phyloP scores from a whole-genome alignment of 2,888 invertebrate species.

The Helobdella robusta region DNA sequence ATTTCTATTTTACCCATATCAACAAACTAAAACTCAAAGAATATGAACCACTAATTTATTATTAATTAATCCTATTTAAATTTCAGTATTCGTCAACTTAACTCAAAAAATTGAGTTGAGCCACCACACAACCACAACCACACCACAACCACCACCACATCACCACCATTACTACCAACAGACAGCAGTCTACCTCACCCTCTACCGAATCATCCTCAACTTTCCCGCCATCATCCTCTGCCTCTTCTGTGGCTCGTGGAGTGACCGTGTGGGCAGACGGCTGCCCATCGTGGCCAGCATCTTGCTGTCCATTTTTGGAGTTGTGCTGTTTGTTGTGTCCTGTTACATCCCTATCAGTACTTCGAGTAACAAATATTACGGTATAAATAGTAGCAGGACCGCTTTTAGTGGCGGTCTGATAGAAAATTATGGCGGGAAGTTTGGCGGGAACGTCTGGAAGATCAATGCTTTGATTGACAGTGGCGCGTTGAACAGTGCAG shows the following conservation, averaged over 20 bases:
- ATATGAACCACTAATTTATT: no score
- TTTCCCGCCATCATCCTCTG: slow-evolving; percentile 46
- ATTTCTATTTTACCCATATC: no score
- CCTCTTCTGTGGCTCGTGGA: slow-evolving; percentile 48
- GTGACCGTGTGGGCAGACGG: slow-evolving; percentile 46
- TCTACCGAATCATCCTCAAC: slow-evolving; percentile 45
- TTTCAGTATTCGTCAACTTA: no score
- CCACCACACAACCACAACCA: no score
- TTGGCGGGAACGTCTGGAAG: neutral
- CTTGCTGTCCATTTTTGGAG: slow-evolving; percentile 43
- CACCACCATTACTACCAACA: neutral
- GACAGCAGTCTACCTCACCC: slow-evolving; percentile 43
- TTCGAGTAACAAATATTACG: neutral
- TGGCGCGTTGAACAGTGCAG: neutral
- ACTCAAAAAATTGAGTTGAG: no score
- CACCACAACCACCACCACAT: no score
- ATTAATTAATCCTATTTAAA: no score
- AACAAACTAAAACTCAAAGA: no score
- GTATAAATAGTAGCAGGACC: no score
- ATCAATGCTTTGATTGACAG: neutral
- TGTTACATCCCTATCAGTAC: neutral
- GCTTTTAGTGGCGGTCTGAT: no score
- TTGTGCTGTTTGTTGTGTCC: slow-evolving; percentile 42
- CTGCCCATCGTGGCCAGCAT: slow-evolving; percentile 45
- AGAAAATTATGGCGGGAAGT: no score